These are phyloP conservation scores for Dipodomys stephensi DNA, from an alignment of 2,113 vertebrate species.

Conservation along the genomic window DNA sequence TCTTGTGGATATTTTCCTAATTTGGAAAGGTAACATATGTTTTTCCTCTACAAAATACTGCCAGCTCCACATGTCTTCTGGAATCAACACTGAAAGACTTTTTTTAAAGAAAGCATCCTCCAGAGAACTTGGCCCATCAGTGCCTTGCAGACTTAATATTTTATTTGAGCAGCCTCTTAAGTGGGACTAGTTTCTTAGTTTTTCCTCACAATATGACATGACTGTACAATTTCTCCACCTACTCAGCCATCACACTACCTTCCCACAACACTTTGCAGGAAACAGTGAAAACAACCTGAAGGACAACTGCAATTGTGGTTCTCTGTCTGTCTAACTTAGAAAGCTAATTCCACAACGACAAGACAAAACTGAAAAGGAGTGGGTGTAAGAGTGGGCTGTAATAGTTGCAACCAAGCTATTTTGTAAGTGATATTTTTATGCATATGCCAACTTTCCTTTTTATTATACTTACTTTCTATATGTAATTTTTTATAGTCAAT, in stretches of 20 bases:
- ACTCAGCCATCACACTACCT: neutral
- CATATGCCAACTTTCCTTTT: conserved; percentile 3
- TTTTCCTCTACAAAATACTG: neutral
- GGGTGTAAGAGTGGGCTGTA: neutral
- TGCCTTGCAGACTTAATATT: neutral
- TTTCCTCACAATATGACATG: neutral
- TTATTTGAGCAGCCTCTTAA: neutral
- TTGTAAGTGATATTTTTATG: conserved; percentile 33
- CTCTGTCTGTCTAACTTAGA: neutral
- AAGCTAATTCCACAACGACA: neutral
- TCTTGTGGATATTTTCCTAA: conserved; percentile 9
- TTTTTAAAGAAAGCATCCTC: neutral
- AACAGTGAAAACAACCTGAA: neutral
- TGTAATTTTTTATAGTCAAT: conserved; percentile 31
- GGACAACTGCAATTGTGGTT: neutral
- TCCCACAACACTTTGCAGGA: neutral
- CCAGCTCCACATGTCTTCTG: neutral
- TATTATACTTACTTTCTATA: neutral
- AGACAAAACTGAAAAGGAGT: neutral
- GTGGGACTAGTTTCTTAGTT: neutral
- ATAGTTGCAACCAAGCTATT: conserved; percentile 27
- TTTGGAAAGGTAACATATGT: neutral
- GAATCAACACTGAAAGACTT: conserved; percentile 40
- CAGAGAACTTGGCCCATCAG: neutral
- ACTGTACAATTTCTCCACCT: conserved; percentile 35